Evolutionary conservation across 2,888 invertebrate genomes (phyloP).

Genomic region (Saturnia pavonia): DNA sequence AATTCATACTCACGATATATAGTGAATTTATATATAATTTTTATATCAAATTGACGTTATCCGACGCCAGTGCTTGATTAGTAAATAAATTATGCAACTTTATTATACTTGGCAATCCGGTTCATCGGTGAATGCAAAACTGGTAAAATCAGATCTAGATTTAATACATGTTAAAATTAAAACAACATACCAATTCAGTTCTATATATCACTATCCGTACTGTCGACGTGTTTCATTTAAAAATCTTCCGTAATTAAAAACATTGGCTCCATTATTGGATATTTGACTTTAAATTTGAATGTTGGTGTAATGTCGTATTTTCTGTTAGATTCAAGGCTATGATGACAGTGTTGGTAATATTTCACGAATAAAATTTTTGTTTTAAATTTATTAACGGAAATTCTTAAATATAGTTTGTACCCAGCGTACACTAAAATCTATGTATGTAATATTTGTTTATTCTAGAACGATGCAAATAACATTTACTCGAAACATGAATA

Average conservation of each 20-base stretch:
- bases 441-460: neutral
- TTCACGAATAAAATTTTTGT: no score
- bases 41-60: slow-evolving; percentile 9
- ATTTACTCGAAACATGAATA: neutral
- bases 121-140: neutral
- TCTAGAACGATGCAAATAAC: neutral
- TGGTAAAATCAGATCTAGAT: neutral
- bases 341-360: neutral
- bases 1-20: neutral
- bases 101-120: neutral
- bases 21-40: slow-evolving; percentile 5
- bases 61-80: neutral
- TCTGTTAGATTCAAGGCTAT: neutral
- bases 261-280: neutral
- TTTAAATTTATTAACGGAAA: no score
- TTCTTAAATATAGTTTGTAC: no score
- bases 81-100: neutral
- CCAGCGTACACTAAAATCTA: no score
- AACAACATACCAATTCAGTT: neutral
- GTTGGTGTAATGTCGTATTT: neutral
- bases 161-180: neutral
- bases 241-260: neutral
- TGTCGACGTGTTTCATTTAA: neutral
- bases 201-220: neutral
- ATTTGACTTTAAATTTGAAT: neutral